Percentiles rank a stretch among this genome's conserved stretches.
These are phyloP conservation scores for Ammodytes dubius DNA, from an alignment of 2,113 vertebrate genomes.

Conservation along the genomic window DNA sequence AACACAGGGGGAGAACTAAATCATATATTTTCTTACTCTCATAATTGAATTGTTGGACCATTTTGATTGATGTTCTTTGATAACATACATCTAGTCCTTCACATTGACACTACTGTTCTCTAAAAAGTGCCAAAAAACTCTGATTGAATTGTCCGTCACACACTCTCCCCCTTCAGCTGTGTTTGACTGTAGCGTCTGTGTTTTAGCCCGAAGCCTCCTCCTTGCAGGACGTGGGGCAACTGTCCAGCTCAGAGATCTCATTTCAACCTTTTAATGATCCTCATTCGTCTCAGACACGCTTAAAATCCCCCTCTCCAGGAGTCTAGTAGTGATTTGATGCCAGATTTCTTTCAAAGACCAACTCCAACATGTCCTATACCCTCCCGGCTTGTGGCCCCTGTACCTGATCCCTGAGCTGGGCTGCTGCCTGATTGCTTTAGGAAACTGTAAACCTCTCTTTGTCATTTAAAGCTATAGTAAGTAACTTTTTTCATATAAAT, in stretches of 20 bases:
- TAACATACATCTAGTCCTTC: background rate
- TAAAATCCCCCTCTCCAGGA: background rate
- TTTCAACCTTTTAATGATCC: constrained; percentile 14
- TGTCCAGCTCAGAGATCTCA: constrained; percentile 75
- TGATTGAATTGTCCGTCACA: background rate
- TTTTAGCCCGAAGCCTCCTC: constrained; percentile 51
- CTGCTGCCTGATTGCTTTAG: constrained; percentile 64
- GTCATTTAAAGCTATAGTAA: too few relatives aligned
- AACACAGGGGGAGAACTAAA: constrained; percentile 55
- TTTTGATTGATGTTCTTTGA: too few relatives aligned
- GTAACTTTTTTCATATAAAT: too few relatives aligned
- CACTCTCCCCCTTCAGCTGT: constrained; percentile 46
- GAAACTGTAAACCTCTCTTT: constrained; percentile 27
- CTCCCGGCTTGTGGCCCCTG: constrained; percentile 5
- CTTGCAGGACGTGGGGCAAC: constrained; percentile 59
- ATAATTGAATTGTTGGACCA: background rate
- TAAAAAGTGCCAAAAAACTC: background rate
- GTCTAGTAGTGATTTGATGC: background rate
- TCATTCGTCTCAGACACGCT: constrained; percentile 6
- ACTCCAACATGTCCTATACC: constrained; percentile 10
- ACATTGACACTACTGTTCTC: background rate
- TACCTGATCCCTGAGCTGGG: constrained; percentile 71
- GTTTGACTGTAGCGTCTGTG: constrained; percentile 66
- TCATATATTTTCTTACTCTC: background rate
- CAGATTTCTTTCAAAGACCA: background rate